Evolutionary conservation across 2,888 invertebrate genomes (phyloP).

Genomic region (Malthinus seriepunctatus): DNA sequence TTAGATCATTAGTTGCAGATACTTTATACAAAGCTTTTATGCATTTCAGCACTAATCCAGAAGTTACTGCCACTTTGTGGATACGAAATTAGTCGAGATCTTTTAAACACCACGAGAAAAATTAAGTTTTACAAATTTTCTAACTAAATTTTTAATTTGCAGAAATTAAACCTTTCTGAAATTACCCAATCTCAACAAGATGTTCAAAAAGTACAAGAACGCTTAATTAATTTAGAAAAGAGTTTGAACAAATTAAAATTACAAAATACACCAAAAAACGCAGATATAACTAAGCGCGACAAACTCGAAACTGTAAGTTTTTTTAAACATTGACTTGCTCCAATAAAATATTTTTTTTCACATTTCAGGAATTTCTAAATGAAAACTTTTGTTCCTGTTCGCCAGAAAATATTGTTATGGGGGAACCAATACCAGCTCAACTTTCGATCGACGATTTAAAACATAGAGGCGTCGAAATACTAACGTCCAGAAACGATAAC

Average conservation of each 20-base stretch:
- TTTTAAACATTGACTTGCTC: neutral
- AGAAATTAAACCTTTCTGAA: slow-evolving; percentile 9
- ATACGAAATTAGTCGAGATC: too few relatives aligned
- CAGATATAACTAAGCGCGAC: neutral
- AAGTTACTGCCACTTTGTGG: too few relatives aligned
- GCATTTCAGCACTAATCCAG: too few relatives aligned
- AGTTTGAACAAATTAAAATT: slow-evolving; percentile 19
- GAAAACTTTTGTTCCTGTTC: neutral
- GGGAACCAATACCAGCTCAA: neutral
- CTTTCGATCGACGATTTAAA: neutral
- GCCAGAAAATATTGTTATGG: neutral
- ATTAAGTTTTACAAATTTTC: too few relatives aligned
- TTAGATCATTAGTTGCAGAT: too few relatives aligned
- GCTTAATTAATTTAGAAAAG: slow-evolving; percentile 44
- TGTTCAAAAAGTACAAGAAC: slow-evolving; percentile 45
- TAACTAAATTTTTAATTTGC: neutral
- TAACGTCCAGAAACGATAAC: slow-evolving; percentile 4
- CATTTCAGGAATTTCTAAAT: neutral
- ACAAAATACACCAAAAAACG: neutral
- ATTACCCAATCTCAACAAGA: slow-evolving; percentile 44
- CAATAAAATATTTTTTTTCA: too few relatives aligned
- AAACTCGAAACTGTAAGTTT: neutral
- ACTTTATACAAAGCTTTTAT: too few relatives aligned
- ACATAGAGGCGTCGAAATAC: neutral
- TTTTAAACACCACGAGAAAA: too few relatives aligned